A percentile compares a stretch with the other conserved stretches of the same genome.
Conservation (phyloP, 2,113 vertebrate genomes). For the Semnornis frantzii region DNA sequence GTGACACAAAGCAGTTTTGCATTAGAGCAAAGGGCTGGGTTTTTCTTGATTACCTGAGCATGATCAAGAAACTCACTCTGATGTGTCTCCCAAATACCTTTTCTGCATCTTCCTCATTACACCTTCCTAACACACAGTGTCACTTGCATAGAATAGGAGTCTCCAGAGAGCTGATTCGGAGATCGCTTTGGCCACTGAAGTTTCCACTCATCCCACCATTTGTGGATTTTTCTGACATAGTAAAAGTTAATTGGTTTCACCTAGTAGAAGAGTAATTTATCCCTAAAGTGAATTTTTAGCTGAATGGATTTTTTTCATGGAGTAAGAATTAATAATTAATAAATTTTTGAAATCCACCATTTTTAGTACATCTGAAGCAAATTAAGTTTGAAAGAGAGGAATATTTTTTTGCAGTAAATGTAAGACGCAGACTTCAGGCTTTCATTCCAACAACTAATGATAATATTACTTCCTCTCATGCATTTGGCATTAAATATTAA, state of each 20-base stretch:
- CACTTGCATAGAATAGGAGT: background rate
- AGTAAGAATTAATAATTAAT: background rate
- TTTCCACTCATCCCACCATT: background rate
- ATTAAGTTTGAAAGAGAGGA: background rate
- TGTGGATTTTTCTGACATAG: background rate
- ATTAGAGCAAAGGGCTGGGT: background rate
- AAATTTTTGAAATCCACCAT: background rate
- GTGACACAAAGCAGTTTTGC: background rate
- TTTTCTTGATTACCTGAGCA: background rate
- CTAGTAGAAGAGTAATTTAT: background rate
- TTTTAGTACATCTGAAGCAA: background rate
- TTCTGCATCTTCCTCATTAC: background rate
- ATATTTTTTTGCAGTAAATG: background rate
- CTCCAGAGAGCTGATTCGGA: background rate
- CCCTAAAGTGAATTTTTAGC: background rate
- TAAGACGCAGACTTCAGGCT: background rate
- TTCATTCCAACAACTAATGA: background rate
- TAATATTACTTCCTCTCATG: background rate
- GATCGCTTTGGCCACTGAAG: background rate
- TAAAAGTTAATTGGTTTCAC: background rate
- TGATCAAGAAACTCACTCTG: background rate
- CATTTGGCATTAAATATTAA: background rate
- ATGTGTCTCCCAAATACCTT: background rate
- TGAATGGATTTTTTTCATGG: background rate
- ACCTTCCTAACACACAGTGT: background rate